Conservation (phyloP, 2,113 vertebrate species). For the Recurvirostra avosetta region DNA sequence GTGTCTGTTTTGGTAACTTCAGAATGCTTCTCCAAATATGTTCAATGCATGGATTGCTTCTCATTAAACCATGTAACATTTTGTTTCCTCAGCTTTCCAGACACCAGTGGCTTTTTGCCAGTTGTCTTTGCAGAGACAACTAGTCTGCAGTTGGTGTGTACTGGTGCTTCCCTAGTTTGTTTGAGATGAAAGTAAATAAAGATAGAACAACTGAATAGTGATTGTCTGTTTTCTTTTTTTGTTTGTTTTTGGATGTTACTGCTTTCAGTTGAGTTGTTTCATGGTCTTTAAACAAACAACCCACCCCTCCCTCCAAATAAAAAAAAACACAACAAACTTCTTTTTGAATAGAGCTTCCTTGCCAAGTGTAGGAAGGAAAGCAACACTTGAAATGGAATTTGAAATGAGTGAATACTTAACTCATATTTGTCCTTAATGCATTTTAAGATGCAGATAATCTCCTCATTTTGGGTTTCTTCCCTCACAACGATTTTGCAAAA, state of each 20-base stretch:
- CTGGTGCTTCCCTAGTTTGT: not conserved
- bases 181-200: not conserved
- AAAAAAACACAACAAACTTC: not conserved
- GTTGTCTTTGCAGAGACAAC: not conserved
- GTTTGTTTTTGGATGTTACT: not conserved
- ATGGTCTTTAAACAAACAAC: not conserved
- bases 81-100: not conserved
- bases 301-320: accelerated
- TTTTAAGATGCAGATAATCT: not conserved
- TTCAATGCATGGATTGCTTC: not conserved
- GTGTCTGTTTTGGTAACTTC: not conserved
- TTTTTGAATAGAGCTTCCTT: not conserved
- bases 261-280: not conserved
- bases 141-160: not conserved
- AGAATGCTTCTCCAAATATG: not conserved
- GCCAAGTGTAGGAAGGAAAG: not conserved
- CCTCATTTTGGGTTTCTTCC: not conserved
- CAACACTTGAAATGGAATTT: not conserved
- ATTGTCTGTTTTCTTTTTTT: not conserved
- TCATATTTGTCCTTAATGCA: not conserved
- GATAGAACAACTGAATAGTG: not conserved
- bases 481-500: not conserved
- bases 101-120: not conserved
- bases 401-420: not conserved
- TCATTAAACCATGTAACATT: accelerated